Conservation (phyloP, 2,797 vertebrate species). For the Molossus alvarezi region DNA sequence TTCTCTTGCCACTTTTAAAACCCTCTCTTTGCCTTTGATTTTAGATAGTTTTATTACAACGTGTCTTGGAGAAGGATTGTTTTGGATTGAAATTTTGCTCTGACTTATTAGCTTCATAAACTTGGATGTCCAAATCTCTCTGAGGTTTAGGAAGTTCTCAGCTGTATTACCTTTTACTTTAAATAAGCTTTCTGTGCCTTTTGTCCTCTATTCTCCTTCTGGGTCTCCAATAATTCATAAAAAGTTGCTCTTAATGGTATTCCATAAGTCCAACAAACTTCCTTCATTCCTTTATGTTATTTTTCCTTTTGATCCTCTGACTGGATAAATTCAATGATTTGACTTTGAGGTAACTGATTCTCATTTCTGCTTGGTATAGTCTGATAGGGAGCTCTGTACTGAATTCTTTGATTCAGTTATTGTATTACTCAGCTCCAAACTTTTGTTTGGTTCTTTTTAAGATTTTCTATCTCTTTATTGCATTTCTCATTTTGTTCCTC, state of each 20-base stretch:
- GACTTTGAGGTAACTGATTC: not conserved
- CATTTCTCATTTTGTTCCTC: not conserved
- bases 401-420: not conserved
- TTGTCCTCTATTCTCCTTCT: not conserved
- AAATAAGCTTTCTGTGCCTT: not conserved
- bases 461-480: not conserved
- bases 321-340: not conserved
- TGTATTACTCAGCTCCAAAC: not conserved
- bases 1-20: conserved; percentile 13
- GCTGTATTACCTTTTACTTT: conserved; percentile 6
- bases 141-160: not conserved
- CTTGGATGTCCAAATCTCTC: not conserved
- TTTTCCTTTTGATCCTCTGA: not conserved
- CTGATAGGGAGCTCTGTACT: not conserved
- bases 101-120: not conserved
- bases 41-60: not conserved
- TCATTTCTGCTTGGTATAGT: not conserved
- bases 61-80: not conserved
- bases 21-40: not conserved
- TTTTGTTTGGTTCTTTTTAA: not conserved
- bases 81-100: not conserved
- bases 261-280: not conserved
- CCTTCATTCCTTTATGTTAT: not conserved
- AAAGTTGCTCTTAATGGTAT: not conserved
- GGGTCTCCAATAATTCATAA: not conserved